A percentile compares a stretch with the other conserved stretches of the same genome.
These are phyloP conservation scores for Oopsacas minuta DNA, from an alignment of 37 sponge, comb jelly and placozoan species.

Conservation along the genomic window DNA sequence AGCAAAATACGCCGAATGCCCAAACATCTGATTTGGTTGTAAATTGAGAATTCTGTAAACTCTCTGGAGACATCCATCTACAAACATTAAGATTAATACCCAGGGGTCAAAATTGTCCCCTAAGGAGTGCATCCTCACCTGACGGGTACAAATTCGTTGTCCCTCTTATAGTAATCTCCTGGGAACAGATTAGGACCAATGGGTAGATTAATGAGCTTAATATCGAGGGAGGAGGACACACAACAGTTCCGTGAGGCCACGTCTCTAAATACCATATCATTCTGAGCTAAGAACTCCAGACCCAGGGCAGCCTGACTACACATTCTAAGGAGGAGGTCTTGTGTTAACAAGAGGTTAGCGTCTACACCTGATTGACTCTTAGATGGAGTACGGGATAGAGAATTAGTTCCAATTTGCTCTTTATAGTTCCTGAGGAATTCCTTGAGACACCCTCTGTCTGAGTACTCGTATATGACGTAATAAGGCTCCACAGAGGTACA, in stretches of 20 bases:
- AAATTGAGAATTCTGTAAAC: slow-evolving; percentile 47
- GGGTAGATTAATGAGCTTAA: slow-evolving; percentile 73
- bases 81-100: neutral
- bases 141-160: slow-evolving; percentile 58
- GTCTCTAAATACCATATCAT: slow-evolving; percentile 66
- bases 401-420: neutral
- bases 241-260: slow-evolving; percentile 72
- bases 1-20: slow-evolving; percentile 76
- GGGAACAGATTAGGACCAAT: slow-evolving; percentile 67
- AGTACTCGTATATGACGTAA: slow-evolving; percentile 72
- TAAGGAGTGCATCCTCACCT: neutral
- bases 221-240: slow-evolving; percentile 39
- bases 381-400: neutral
- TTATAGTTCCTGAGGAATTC: neutral
- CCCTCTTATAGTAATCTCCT: slow-evolving; percentile 69
- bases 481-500: slow-evolving; percentile 64
- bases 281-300: slow-evolving; percentile 61
- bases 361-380: neutral
- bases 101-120: neutral
- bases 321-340: slow-evolving; percentile 29
- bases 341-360: slow-evolving; percentile 25
- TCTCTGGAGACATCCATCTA: slow-evolving; percentile 86
- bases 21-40: slow-evolving; percentile 75
- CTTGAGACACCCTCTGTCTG: slow-evolving; percentile 46
- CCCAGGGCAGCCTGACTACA: slow-evolving; percentile 61